Evolutionary conservation across 2,888 invertebrate genomes (phyloP).

Genomic region (Eupithecia tripunctaria): DNA sequence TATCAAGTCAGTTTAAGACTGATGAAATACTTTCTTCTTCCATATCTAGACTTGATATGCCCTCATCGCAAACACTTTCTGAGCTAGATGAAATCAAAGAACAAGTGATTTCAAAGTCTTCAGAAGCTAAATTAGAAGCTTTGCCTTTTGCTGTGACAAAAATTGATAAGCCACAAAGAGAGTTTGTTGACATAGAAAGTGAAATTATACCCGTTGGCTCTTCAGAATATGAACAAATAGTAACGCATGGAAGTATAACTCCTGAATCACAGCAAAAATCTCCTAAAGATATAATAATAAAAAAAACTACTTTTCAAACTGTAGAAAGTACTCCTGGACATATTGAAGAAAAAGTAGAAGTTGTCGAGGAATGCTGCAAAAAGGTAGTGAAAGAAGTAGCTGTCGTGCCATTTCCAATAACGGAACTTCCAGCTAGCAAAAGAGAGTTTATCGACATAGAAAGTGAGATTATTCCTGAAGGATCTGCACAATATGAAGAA

Average conservation of each 20-base stretch:
- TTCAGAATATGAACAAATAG: conserved; percentile 75
- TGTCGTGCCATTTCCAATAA: conserved; percentile 79
- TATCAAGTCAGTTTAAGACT: conserved; percentile 77
- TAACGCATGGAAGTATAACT: conserved; percentile 67
- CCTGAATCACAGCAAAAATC: conserved; percentile 65
- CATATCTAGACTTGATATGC: conserved; percentile 75
- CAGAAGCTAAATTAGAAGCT: conserved; percentile 58
- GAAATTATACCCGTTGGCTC: conserved; percentile 79
- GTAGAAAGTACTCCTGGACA: conserved; percentile 56
- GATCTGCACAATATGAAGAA: conserved; percentile 78
- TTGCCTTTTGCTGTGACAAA: conserved; percentile 73
- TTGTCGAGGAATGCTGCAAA: conserved; percentile 68
- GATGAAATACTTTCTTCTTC: conserved; percentile 77
- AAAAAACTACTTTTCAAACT: conserved; percentile 56
- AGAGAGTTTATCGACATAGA: conserved; percentile 81
- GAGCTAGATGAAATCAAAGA: conserved; percentile 65
- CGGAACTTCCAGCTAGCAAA: conserved; percentile 76
- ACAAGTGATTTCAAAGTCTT: conserved; percentile 55
- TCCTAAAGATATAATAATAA: conserved; percentile 56
- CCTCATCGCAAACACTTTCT: conserved; percentile 66
- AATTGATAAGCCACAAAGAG: conserved; percentile 69
- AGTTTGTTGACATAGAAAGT: conserved; percentile 79
- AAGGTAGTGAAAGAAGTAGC: conserved; percentile 65
- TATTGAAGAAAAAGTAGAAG: conserved; percentile 42
- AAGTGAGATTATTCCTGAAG: conserved; percentile 73